phyloP scores from a whole-genome alignment of 37 sponge, comb jelly and placozoan species.

The Crambe crambe region DNA sequence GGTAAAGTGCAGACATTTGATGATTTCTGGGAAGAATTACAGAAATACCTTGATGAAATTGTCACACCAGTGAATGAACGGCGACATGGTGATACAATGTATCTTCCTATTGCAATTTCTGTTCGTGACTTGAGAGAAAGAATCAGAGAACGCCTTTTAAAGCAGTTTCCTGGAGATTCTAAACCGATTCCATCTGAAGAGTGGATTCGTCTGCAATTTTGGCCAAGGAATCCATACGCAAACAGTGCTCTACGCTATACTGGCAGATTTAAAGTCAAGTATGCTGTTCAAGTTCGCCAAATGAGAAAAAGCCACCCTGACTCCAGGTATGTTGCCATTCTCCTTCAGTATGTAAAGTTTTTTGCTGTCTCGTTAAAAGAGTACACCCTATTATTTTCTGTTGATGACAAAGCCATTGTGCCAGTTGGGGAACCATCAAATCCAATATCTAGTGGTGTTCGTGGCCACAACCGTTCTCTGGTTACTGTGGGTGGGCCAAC shows the following conservation, averaged over 20 bases:
- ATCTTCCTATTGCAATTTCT: constrained; percentile 18
- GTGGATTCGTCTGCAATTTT: constrained; percentile 19
- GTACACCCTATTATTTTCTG: neutral
- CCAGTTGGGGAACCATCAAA: neutral
- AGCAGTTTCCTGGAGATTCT: neutral
- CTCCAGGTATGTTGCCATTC: constrained; percentile 26
- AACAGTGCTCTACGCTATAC: constrained; percentile 5
- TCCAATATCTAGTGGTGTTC: constrained; percentile 23
- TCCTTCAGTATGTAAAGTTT: constrained; percentile 4
- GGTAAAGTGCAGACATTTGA: too few species aligned
- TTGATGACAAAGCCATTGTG: constrained; percentile 22
- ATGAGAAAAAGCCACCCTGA: constrained; percentile 19
- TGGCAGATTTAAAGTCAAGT: constrained; percentile 31
- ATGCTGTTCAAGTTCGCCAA: constrained; percentile 26
- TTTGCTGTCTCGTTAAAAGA: neutral
- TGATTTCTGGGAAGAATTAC: constrained; percentile 10
- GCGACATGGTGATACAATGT: constrained; percentile 10
- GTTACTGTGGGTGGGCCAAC: constrained; percentile 11
- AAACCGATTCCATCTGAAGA: constrained; percentile 4
- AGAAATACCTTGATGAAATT: constrained; percentile 6
- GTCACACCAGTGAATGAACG: constrained; percentile 3
- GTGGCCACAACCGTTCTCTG: too few species aligned
- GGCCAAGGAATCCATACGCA: constrained; percentile 13
- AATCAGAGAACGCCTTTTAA: neutral
- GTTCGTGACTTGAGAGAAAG: neutral